Percentiles rank a stretch among this genome's conserved stretches.
Conservation (phyloP, 2,797 vertebrate genomes). For the Pipistrellus pygmaeus region DNA sequence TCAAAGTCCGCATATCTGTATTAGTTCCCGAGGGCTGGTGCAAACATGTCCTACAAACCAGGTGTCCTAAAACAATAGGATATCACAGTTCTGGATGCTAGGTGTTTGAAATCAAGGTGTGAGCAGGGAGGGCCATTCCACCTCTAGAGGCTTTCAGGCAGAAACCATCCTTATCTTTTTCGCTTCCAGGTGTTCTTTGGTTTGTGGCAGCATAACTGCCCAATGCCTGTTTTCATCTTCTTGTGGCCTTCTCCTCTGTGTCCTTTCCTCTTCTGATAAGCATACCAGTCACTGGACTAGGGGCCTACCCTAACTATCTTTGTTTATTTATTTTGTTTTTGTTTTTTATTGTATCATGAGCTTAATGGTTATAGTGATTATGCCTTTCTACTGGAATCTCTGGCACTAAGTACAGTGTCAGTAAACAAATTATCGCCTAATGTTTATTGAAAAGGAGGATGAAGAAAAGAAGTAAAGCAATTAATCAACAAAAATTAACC, state of each 20-base stretch:
- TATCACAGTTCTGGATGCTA: not conserved
- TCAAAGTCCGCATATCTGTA: not conserved
- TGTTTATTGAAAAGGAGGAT: not conserved
- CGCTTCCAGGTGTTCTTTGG: not conserved
- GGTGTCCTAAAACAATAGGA: not conserved
- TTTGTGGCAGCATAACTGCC: not conserved
- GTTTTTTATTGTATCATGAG: not conserved
- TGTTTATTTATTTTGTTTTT: not conserved
- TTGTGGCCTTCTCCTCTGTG: not conserved
- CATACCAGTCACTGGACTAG: not conserved
- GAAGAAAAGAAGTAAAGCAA: not conserved
- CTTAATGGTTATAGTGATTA: conserved; percentile 21
- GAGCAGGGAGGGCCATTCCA: not conserved
- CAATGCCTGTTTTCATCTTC: not conserved
- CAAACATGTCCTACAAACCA: not conserved
- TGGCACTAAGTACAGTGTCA: not conserved
- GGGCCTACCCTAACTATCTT: not conserved
- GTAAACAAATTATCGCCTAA: not conserved
- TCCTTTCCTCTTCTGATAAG: not conserved
- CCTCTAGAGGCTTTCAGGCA: not conserved
- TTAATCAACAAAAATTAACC: conserved; percentile 20
- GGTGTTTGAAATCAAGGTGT: not conserved
- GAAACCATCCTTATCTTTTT: not conserved
- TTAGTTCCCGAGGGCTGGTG: not conserved
- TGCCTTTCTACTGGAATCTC: not conserved